These are phyloP conservation scores for Aurelia sp. DNA, from an alignment of 30 jellyfish, hydroid and myxozoan species.

Conservation along the genomic window DNA sequence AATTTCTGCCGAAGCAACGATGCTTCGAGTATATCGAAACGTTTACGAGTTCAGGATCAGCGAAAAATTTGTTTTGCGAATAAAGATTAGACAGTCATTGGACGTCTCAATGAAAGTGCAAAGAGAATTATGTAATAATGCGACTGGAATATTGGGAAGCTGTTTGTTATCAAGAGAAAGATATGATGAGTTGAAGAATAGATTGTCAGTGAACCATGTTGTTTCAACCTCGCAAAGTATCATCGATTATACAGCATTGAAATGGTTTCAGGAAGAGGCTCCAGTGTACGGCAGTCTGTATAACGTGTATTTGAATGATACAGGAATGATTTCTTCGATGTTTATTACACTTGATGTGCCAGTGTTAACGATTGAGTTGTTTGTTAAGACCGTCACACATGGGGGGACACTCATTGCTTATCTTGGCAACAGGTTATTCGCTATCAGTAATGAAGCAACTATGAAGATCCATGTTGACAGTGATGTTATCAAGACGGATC, in stretches of 20 bases:
- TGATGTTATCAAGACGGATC: conserved; percentile 38
- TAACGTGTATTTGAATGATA: conserved; percentile 42
- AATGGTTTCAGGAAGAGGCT: not conserved
- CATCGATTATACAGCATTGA: conserved; percentile 10
- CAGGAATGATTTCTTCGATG: conserved; percentile 36
- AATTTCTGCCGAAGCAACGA: conserved; percentile 4
- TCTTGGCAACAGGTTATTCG: conserved; percentile 26
- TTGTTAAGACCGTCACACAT: conserved; percentile 21
- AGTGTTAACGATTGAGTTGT: conserved; percentile 30
- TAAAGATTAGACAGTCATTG: conserved; percentile 34
- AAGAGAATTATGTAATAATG: conserved; percentile 14
- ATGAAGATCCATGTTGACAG: conserved; percentile 47
- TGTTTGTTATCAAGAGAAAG: conserved; percentile 44
- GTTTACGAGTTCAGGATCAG: conserved; percentile 18
- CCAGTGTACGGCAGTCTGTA: conserved; percentile 28
- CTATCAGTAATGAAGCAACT: conserved; percentile 39
- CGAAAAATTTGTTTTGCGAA: conserved; percentile 11
- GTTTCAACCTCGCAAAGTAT: conserved; percentile 25
- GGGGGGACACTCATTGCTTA: conserved; percentile 64
- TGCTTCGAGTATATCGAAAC: conserved; percentile 31
- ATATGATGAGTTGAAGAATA: not conserved
- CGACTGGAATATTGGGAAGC: conserved; percentile 48
- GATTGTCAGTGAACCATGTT: not conserved
- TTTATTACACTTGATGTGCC: conserved; percentile 13
- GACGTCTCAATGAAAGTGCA: conserved; percentile 19